Percentiles rank a stretch among this genome's conserved stretches.
These are phyloP conservation scores for Mya arenaria DNA, from an alignment of 1,140 invertebrate genomes.

Conservation along the genomic window DNA sequence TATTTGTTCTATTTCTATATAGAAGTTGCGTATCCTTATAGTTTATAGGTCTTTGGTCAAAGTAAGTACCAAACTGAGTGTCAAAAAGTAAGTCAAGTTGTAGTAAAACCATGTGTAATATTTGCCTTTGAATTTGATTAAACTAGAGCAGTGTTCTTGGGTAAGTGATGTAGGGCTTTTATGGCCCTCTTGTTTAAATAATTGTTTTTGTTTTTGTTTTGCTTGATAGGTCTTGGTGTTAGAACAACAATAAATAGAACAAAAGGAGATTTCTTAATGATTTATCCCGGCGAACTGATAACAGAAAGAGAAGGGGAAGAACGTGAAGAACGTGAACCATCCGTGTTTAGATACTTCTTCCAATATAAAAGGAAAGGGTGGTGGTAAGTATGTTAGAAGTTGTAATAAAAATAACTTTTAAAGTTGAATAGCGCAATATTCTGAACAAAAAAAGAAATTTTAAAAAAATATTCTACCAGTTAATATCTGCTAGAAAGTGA, in stretches of 20 bases:
- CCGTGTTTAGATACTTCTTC: slow-evolving; percentile 34
- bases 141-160: not conserved
- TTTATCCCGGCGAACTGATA: slow-evolving; percentile 14
- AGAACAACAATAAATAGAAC: slow-evolving; percentile 25
- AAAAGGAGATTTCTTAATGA: slow-evolving; percentile 19
- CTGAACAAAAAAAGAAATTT: slow-evolving; percentile 5
- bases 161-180: not conserved
- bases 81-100: not conserved
- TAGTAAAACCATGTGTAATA: not conserved
- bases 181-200: not conserved
- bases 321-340: slow-evolving; percentile 23
- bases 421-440: not conserved
- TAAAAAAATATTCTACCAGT: slow-evolving; percentile 2
- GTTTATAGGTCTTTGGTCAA: not conserved
- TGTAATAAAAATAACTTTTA: slow-evolving; percentile 7
- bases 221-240: slow-evolving; percentile 3
- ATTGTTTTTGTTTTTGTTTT: not conserved
- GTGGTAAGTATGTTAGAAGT: slow-evolving; percentile 36
- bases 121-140: not conserved
- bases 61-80: not conserved
- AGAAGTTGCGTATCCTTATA: not conserved
- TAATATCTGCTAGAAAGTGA: not conserved
- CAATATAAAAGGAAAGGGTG: slow-evolving; percentile 26
- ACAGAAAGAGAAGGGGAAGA: slow-evolving; percentile 26
- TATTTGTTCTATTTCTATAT: not conserved